These are phyloP conservation scores for Drosophila tanythrix DNA, from an alignment of 2,888 invertebrate species.

Conservation along the genomic window DNA sequence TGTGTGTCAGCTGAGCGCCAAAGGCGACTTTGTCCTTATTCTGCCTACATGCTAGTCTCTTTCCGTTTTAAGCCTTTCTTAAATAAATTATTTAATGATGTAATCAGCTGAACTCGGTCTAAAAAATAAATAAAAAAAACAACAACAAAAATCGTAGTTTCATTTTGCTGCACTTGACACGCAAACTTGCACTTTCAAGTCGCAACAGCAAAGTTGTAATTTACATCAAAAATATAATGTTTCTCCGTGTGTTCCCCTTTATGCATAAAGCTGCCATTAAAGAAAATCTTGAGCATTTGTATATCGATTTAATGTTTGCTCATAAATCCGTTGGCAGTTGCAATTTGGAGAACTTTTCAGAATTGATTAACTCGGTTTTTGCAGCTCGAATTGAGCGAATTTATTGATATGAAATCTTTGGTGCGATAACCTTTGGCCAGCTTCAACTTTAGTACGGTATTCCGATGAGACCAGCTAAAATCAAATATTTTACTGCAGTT, in stretches of 20 bases:
- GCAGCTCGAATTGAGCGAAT: background rate
- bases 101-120: background rate
- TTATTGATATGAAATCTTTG: background rate
- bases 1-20: background rate
- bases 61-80: background rate
- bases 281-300: background rate
- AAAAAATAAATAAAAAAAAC: too few species aligned
- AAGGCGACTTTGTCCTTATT: background rate
- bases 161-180: background rate
- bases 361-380: background rate
- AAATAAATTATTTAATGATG: background rate
- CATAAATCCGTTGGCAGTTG: background rate
- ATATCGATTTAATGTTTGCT: background rate
- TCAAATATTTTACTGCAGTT: slow-evolving; percentile 37
- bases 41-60: background rate
- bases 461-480: slow-evolving; percentile 1
- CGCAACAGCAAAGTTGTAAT: background rate
- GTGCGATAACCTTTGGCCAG: slow-evolving; percentile 17
- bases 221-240: background rate
- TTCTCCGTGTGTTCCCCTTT: background rate
- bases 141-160: background rate
- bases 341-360: background rate
- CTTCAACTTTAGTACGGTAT: background rate
- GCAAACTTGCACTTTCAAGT: background rate
- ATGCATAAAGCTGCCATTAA: background rate